These are phyloP conservation scores for Pedetes capensis DNA, from an alignment of 2,113 vertebrate genomes.

Conservation along the genomic window DNA sequence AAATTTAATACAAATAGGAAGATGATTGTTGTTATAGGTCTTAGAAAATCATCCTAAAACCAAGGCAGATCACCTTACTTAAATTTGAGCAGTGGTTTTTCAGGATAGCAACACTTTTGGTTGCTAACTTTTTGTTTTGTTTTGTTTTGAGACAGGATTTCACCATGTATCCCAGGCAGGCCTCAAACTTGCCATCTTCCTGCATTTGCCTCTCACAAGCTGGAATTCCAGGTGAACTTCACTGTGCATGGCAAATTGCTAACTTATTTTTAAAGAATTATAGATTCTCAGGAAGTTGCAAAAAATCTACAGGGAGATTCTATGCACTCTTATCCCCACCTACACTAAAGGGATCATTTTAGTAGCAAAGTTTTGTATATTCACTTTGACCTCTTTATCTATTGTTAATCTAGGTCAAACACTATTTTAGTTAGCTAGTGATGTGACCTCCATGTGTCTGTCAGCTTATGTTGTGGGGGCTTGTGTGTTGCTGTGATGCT, in stretches of 20 bases:
- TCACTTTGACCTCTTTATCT: not conserved
- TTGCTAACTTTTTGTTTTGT: not conserved
- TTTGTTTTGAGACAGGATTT: not conserved
- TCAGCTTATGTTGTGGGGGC: too few species aligned
- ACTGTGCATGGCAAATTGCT: not conserved
- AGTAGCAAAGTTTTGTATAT: not conserved
- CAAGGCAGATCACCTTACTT: not conserved
- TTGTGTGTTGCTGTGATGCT: too few species aligned
- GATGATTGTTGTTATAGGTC: not conserved
- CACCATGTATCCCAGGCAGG: too few species aligned
- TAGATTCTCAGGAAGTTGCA: not conserved
- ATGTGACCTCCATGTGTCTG: too few species aligned
- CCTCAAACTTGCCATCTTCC: not conserved
- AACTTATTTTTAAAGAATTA: constrained; percentile 13
- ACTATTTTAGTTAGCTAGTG: not conserved
- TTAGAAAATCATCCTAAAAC: not conserved
- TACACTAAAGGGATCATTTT: not conserved
- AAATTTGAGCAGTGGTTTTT: not conserved
- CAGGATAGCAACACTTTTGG: not conserved
- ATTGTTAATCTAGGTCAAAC: not conserved
- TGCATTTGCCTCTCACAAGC: not conserved
- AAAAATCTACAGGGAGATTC: not conserved
- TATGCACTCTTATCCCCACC: too few species aligned
- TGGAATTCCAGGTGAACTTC: not conserved
- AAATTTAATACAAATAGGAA: not conserved